Evolutionary conservation across 2,888 invertebrate species (phyloP).

Genomic region (Cantharis flavilabris): DNA sequence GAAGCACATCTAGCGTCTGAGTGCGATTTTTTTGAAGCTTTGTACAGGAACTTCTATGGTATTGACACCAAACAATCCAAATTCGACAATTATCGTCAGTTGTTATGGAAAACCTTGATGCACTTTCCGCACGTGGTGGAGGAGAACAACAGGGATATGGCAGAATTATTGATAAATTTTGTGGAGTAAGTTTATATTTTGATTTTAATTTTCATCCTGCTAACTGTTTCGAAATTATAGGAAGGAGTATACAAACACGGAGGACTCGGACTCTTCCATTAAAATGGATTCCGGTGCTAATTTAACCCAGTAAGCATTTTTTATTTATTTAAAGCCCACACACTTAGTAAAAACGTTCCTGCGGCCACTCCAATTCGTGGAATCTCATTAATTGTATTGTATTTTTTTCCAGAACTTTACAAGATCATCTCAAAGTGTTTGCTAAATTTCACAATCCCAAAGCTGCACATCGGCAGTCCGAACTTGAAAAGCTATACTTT

Average conservation of each 20-base stretch:
- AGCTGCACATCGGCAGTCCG: conserved; percentile 75
- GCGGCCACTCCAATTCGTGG: too few relatives aligned
- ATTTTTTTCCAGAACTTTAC: conserved; percentile 54
- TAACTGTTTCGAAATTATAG: conserved; percentile 41
- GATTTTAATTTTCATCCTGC: neutral
- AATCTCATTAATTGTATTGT: too few relatives aligned
- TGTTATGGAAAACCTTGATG: conserved; percentile 81
- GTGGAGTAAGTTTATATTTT: conserved; percentile 61
- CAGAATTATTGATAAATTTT: conserved; percentile 80
- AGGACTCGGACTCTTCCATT: conserved; percentile 36
- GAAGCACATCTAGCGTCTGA: conserved; percentile 25
- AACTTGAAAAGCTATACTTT: conserved; percentile 75
- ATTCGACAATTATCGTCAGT: conserved; percentile 73
- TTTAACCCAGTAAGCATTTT: neutral
- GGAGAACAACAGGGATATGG: conserved; percentile 78
- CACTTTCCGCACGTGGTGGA: conserved; percentile 77
- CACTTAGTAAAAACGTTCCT: too few relatives aligned
- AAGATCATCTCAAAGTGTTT: conserved; percentile 76
- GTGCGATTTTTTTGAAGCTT: conserved; percentile 41
- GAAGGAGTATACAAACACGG: conserved; percentile 60
- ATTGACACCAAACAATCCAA: conserved; percentile 65
- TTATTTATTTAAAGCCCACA: too few relatives aligned
- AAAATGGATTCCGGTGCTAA: neutral
- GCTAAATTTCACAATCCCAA: conserved; percentile 80
- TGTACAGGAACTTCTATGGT: conserved; percentile 43